Base-by-base conservation (phyloP, 2,888 invertebrate genomes). In the Onthophagus sagittarius region DNA sequence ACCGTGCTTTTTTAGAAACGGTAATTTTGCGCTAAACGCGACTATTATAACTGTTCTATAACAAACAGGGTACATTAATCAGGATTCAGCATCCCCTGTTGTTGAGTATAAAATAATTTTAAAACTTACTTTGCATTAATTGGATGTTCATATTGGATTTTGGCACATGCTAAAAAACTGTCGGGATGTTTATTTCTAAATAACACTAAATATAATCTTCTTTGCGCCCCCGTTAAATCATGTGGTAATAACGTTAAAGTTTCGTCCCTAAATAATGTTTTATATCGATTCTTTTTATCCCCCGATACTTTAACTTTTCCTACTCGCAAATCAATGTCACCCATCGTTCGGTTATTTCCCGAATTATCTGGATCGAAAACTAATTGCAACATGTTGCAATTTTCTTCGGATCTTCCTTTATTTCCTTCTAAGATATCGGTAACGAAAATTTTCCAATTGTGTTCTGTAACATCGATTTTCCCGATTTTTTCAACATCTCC, bases 371-470 rank as follows among this genome's bases (percentile, higher is more conserved):
- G 96, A 86, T 96, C 94, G 80, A 95, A 96, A 0, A 96, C 90
- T 39, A 93, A 85, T 83, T 96, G 95, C 5, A 97, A 86, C 75
- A 94, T 92, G 83, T 96, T 93, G 83, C 97, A 97, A 80, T 94
- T 92, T 71, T 92, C 90, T 77, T 92, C 91, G 11, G 90, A 88
- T 75, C 90, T 89, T 70, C 92, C 92, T 79, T 89, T 89, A 77
- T 89, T 92, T 0, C 91, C 88, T 80, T 95, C 94, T 65, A 96
- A 91, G 76, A 96, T 93, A 81, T 97, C 97, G 0, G 96, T 96
- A 15, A 94, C 94, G 81, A 92, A 95, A 72, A 97, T 90, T 82
- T 95, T 94, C 97, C 97, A 97, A 72, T 90, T 89, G 82, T 97
- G 96, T 81, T 92, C 89, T 0, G 94, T 93, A 70, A 88, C 90